phyloP scores from a whole-genome alignment of 1,140 invertebrate species.

The Chymomyza costata region DNA sequence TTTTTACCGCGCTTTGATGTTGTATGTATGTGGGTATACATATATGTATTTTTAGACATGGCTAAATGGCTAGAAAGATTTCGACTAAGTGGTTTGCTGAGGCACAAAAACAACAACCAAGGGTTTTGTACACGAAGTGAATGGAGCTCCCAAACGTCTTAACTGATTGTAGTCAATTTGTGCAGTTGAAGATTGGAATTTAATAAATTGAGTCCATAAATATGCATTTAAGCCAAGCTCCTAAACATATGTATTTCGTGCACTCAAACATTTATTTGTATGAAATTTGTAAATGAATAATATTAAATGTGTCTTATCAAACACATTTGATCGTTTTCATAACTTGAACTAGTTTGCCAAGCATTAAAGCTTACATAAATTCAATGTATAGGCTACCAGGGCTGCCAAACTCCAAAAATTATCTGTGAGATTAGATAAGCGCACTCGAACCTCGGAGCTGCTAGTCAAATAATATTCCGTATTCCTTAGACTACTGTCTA shows the following conservation, averaged over 20 bases:
- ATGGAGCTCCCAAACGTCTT: no score
- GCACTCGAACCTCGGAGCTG: no score
- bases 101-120: slow-evolving; percentile 12
- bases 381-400: no score
- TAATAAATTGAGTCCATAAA: slow-evolving; percentile 58
- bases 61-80: slow-evolving; percentile 14
- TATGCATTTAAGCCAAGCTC: slow-evolving; percentile 51
- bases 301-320: no score
- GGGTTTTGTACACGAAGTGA: not conserved
- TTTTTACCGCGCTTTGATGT: slow-evolving; percentile 45
- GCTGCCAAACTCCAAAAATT: no score
- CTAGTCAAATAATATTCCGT: no score
- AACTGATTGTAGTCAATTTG: slow-evolving; percentile 6
- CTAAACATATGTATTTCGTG: slow-evolving; percentile 15
- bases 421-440: no score
- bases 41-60: slow-evolving; percentile 53
- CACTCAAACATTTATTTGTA: slow-evolving; percentile 1
- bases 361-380: no score
- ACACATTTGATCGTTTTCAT: not conserved
- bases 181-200: slow-evolving; percentile 26
- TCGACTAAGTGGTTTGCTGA: slow-evolving; percentile 11
- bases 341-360: not conserved
- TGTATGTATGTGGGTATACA: no score
- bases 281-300: not conserved
- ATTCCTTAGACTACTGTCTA: no score